These are phyloP conservation scores for Uloborus diversus DNA, from an alignment of 1,140 invertebrate species.

Conservation along the genomic window DNA sequence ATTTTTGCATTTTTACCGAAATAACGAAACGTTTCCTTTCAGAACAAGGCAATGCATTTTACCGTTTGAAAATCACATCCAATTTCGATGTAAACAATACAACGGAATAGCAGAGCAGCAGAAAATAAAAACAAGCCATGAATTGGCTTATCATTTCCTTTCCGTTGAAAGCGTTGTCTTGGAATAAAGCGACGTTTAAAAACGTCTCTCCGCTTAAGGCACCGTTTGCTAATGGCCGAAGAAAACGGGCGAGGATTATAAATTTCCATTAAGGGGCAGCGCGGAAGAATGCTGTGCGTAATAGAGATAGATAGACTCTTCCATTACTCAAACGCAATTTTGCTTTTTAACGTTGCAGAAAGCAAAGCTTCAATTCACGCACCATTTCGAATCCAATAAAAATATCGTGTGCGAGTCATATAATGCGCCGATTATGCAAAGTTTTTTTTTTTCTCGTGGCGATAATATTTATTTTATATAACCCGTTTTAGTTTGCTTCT, in stretches of 20 bases:
- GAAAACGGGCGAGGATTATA: constrained; percentile 23
- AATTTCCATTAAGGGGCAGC: constrained; percentile 28
- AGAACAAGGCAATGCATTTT: too few species aligned
- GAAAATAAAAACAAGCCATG: neutral
- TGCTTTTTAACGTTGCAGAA: neutral
- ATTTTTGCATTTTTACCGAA: too few species aligned
- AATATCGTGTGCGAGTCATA: neutral
- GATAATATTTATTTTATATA: neutral
- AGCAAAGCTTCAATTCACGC: neutral
- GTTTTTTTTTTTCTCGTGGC: too few species aligned
- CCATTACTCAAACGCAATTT: constrained; percentile 26
- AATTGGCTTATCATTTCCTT: constrained; percentile 2
- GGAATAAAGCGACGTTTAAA: neutral
- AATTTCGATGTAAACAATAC: too few species aligned
- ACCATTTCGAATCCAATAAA: constrained; percentile 5
- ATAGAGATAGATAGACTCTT: constrained; percentile 26
- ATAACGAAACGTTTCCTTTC: too few species aligned
- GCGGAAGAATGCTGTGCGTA: neutral
- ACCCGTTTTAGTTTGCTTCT: too few species aligned
- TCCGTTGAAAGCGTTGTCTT: too few species aligned
- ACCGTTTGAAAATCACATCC: too few species aligned
- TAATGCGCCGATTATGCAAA: constrained; percentile 14
- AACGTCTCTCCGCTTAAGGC: neutral
- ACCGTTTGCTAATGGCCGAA: neutral
- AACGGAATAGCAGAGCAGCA: too few species aligned